Conservation (phyloP, 2,797 vertebrate species). For the Paratrypauchen microcephalus region DNA sequence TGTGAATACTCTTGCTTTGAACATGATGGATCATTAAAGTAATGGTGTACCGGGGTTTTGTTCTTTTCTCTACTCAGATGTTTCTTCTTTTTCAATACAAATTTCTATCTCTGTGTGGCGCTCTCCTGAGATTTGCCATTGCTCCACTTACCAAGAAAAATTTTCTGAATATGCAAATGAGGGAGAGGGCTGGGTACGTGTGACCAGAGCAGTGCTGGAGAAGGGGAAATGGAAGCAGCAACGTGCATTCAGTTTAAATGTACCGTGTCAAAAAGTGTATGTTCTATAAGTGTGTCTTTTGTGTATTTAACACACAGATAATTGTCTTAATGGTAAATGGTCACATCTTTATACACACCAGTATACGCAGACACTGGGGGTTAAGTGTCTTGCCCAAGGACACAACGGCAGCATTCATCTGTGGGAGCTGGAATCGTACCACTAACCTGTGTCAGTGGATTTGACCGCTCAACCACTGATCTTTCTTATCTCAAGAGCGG, state of each 20-base stretch:
- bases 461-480: too few species aligned
- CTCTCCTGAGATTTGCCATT: conserved; percentile 76
- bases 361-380: too few species aligned
- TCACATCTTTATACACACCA: too few species aligned
- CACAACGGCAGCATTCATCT: too few species aligned
- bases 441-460: too few species aligned
- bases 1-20: conserved; percentile 75
- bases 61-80: conserved; percentile 76
- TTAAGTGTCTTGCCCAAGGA: too few species aligned
- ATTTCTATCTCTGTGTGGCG: conserved; percentile 62
- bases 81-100: conserved; percentile 73
- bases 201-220: conserved; percentile 9
- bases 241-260: conserved; percentile 33
- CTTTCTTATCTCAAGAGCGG: too few species aligned
- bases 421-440: too few species aligned
- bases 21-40: conserved; percentile 81
- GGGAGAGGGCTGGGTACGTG: conserved; percentile 36
- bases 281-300: conserved; percentile 12
- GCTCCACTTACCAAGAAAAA: conserved; percentile 81
- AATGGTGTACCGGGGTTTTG: conserved; percentile 76
- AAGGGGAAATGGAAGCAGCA: conserved; percentile 23
- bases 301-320: conserved; percentile 17
- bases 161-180: conserved; percentile 80
- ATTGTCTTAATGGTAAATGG: conserved; percentile 23
- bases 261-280: conserved; percentile 18